Percentiles rank a stretch among this genome's conserved stretches.
These are phyloP conservation scores for Spodoptera littoralis DNA, from an alignment of 2,888 invertebrate species.

Conservation along the genomic window DNA sequence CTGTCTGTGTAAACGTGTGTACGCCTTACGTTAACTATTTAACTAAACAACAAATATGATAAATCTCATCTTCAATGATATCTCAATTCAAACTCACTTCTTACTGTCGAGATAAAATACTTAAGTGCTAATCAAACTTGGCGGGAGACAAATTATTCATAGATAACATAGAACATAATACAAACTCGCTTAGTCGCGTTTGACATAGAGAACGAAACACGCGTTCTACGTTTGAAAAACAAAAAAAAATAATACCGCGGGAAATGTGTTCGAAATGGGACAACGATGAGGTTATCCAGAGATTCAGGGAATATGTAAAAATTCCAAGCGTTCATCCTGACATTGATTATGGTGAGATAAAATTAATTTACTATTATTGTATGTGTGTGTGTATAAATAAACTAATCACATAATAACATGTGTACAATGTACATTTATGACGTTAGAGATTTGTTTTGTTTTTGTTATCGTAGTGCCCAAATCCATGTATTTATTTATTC, in stretches of 20 bases:
- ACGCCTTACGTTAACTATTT: neutral
- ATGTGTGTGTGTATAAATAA: no score
- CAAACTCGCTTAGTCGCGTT: constrained; percentile 30
- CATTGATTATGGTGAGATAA: constrained; percentile 93
- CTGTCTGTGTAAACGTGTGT: neutral
- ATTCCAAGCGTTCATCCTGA: constrained; percentile 96
- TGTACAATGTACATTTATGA: no score
- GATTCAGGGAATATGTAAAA: constrained; percentile 95
- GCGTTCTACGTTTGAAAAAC: constrained; percentile 6
- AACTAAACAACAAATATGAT: neutral
- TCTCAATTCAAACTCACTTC: neutral
- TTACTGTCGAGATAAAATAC: constrained; percentile 5
- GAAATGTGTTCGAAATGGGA: constrained; percentile 72
- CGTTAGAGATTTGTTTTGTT: no score
- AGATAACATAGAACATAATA: constrained; percentile 13
- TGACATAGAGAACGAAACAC: constrained; percentile 2
- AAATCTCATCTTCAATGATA: neutral
- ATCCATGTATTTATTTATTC: no score
- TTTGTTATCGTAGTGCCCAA: no score
- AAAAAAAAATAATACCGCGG: constrained; percentile 7
- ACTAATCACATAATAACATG: no score
- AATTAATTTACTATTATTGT: no score
- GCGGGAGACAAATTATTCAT: constrained; percentile 14
- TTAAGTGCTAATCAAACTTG: constrained; percentile 2
- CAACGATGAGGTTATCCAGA: constrained; percentile 90